Evolutionary conservation across 2,797 vertebrate species (phyloP).

Genomic region (Esox lucius): DNA sequence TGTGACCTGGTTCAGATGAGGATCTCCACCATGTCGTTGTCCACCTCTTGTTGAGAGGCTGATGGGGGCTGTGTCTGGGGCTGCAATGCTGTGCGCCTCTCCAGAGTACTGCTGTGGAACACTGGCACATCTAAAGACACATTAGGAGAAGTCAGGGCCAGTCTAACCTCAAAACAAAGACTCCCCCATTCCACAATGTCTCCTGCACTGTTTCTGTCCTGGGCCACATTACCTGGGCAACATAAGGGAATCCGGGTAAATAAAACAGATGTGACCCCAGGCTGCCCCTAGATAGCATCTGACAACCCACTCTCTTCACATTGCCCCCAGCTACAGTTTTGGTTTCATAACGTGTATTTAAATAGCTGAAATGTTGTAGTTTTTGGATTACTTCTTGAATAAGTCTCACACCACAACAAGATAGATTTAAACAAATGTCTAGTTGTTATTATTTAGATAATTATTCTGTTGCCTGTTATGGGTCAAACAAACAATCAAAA

Average conservation of each 20-base stretch:
- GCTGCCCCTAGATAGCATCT: neutral
- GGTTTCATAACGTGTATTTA: neutral
- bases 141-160: neutral
- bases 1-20: slow-evolving; percentile 83
- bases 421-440: neutral
- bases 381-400: neutral
- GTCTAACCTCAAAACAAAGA: neutral
- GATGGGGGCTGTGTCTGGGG: slow-evolving; percentile 71
- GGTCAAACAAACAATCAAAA: slow-evolving; percentile 3
- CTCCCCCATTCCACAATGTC: neutral
- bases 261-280: neutral
- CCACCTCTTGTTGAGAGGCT: slow-evolving; percentile 76
- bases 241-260: neutral
- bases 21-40: slow-evolving; percentile 96
- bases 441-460: neutral
- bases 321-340: neutral
- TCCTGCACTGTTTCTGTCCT: neutral
- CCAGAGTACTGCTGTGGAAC: slow-evolving; percentile 77
- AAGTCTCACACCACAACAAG: neutral
- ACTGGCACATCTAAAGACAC: slow-evolving; percentile 6
- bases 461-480: neutral
- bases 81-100: slow-evolving; percentile 84
- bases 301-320: neutral
- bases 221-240: neutral
- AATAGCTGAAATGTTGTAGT: neutral